phyloP scores from a whole-genome alignment of 1,140 invertebrate species.

The Neocloeon triangulifer region DNA sequence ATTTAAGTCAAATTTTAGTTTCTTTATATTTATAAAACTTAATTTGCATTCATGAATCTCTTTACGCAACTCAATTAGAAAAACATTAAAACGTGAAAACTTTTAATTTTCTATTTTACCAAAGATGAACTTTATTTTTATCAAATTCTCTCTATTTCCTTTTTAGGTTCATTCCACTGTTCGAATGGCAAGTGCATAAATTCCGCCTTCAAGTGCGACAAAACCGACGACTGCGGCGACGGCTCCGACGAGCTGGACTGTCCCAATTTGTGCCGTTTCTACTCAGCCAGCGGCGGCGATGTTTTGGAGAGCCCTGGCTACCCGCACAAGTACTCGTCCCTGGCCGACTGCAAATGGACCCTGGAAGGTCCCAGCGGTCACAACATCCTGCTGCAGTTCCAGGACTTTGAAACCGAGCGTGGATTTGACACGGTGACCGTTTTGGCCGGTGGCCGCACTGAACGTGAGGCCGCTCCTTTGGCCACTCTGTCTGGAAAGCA shows the following conservation, averaged over 20 bases:
- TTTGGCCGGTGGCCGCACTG: slow-evolving; percentile 79
- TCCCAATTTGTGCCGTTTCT: slow-evolving; percentile 65
- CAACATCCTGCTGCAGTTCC: slow-evolving; percentile 69
- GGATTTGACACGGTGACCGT: slow-evolving; percentile 91
- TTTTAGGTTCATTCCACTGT: slow-evolving; percentile 65
- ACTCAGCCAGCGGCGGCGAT: slow-evolving; percentile 84
- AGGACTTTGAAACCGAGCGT: slow-evolving; percentile 92
- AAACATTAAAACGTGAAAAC: slow-evolving; percentile 2
- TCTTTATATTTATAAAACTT: slow-evolving; percentile 2
- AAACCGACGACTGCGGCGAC: slow-evolving; percentile 82
- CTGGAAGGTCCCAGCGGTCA: slow-evolving; percentile 88
- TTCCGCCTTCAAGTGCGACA: slow-evolving; percentile 70
- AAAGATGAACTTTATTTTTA: neutral
- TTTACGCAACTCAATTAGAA: neutral
- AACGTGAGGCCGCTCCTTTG: slow-evolving; percentile 77
- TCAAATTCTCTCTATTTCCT: slow-evolving; percentile 7
- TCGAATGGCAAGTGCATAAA: slow-evolving; percentile 83
- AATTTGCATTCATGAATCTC: neutral
- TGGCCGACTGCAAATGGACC: slow-evolving; percentile 91
- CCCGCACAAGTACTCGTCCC: slow-evolving; percentile 71
- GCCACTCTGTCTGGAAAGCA: slow-evolving; percentile 78
- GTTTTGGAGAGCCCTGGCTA: slow-evolving; percentile 87
- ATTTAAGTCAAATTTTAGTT: too few species aligned
- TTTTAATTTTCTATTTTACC: neutral
- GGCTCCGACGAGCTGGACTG: slow-evolving; percentile 81